Conservation (phyloP, 2,888 invertebrate species). For the Ariolimax columbianus region DNA sequence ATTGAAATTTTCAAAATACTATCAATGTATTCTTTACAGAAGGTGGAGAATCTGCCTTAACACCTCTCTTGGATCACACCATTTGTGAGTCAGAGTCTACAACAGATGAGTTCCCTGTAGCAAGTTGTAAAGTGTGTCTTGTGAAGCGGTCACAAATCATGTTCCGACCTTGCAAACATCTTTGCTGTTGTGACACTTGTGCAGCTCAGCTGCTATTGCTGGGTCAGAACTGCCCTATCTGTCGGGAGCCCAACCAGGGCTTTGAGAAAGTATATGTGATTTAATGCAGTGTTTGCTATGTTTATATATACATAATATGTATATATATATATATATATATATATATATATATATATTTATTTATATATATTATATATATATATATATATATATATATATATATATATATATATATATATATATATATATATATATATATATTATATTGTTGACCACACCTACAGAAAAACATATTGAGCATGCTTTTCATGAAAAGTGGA, state of each 20-base stretch:
- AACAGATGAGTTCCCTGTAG: conserved; percentile 49
- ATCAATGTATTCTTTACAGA: conserved; percentile 8
- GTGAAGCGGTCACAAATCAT: conserved; percentile 49
- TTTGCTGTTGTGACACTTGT: conserved; percentile 55
- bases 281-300: conserved; percentile 25
- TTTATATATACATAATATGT: too few relatives aligned
- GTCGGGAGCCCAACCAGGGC: conserved; percentile 46
- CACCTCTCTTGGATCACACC: conserved; percentile 11
- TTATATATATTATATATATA: too few relatives aligned
- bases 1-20: not conserved
- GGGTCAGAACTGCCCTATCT: conserved; percentile 55
- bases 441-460: not conserved
- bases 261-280: conserved; percentile 51
- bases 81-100: conserved; percentile 27
- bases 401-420: too few relatives aligned
- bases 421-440: too few relatives aligned
- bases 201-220: conserved; percentile 48
- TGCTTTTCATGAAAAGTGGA: not conserved
- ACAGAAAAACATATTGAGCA: not conserved
- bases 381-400: too few relatives aligned
- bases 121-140: conserved; percentile 56
- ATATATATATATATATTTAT: too few relatives aligned
- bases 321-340: too few relatives aligned
- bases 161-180: conserved; percentile 55
- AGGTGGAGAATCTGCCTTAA: conserved; percentile 18